Conservation (phyloP, 2,888 invertebrate genomes). For the Microchrysa polita region DNA sequence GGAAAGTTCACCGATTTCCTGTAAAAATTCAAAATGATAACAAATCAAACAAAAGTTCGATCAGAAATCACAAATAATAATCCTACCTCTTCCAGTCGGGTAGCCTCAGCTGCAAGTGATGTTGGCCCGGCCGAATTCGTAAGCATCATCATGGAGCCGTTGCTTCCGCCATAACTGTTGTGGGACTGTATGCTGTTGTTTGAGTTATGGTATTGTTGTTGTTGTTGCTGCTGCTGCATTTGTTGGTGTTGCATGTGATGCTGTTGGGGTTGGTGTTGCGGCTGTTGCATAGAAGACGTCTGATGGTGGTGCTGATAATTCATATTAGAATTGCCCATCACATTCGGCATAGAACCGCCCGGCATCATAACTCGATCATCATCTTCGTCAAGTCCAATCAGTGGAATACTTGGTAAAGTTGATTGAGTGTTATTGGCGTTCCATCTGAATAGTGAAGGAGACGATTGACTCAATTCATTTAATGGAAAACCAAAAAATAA, state of each 20-base stretch:
- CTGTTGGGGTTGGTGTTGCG: conserved; percentile 53
- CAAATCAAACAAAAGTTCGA: conserved; percentile 35
- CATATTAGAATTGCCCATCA: conserved; percentile 46
- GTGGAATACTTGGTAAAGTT: conserved; percentile 77
- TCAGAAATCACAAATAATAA: too few species aligned
- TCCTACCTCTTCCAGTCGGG: conserved; percentile 26
- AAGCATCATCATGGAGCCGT: conserved; percentile 38
- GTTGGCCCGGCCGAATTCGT: conserved; percentile 54
- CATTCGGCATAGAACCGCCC: conserved; percentile 52
- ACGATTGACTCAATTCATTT: neutral
- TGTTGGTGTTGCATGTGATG: conserved; percentile 50
- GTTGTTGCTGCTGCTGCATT: conserved; percentile 47
- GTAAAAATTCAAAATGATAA: neutral
- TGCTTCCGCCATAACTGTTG: conserved; percentile 8
- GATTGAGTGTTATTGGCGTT: conserved; percentile 73
- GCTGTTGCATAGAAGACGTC: conserved; percentile 48
- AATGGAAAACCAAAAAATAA: conserved; percentile 36
- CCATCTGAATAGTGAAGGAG: conserved; percentile 65
- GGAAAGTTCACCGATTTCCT: conserved; percentile 62
- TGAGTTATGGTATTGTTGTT: conserved; percentile 31
- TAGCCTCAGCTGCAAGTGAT: conserved; percentile 58
- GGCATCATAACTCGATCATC: conserved; percentile 52
- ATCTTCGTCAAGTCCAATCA: conserved; percentile 77
- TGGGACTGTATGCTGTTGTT: conserved; percentile 30
- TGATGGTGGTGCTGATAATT: conserved; percentile 51